Base-by-base conservation (phyloP, 1,140 invertebrate genomes). In the Eriocheir sinensis region DNA sequence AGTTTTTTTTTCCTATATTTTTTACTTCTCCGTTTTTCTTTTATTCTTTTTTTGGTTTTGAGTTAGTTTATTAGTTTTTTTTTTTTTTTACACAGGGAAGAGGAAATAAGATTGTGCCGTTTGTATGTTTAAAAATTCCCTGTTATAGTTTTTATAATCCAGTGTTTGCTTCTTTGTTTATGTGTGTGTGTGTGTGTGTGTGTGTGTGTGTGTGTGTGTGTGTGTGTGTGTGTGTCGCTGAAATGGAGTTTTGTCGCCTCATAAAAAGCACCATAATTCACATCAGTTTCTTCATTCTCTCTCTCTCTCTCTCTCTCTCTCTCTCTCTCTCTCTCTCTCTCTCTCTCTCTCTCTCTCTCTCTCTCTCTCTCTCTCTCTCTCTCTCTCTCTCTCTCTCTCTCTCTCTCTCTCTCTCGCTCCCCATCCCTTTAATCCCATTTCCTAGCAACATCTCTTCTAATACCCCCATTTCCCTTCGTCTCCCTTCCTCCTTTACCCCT, bases 211-310 rank as follows among this genome's bases (percentile, higher is more conserved):
- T n/a, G 27, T n/a, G 60, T 72, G 60, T 72, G 60, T 72, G 60
- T 72, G 60, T 72, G 60, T 72, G 60, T 72, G 60, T 72, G 60
- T 72, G 60, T 72, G 60, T 72, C 21, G n/a, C n/a, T n/a, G n/a
- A n/a, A n/a, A n/a, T n/a, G n/a, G n/a, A n/a, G n/a, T n/a, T n/a
- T n/a, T n/a, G n/a, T n/a, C n/a, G n/a, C n/a, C n/a, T 38, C 32
- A 38, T 88, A 38, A 88, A n/a, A n/a, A 88, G 17, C 32, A 88
- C 40, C 40, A 88, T 88, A 34, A 81, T 81, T 81, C 27, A 3
- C 4, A 30, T 34, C 79, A 3, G 4, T 27, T 81, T 34, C 27
- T n/a, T 81, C 27, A 81, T 34, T 21, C 34, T 6, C n/a, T 8
- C 3, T 88, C n/a, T 38, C 85, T 88, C 85, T 30, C 34, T 30